Evolutionary conservation across 1,140 invertebrate genomes (phyloP).

Genomic region (Sminthurides bifidus): DNA sequence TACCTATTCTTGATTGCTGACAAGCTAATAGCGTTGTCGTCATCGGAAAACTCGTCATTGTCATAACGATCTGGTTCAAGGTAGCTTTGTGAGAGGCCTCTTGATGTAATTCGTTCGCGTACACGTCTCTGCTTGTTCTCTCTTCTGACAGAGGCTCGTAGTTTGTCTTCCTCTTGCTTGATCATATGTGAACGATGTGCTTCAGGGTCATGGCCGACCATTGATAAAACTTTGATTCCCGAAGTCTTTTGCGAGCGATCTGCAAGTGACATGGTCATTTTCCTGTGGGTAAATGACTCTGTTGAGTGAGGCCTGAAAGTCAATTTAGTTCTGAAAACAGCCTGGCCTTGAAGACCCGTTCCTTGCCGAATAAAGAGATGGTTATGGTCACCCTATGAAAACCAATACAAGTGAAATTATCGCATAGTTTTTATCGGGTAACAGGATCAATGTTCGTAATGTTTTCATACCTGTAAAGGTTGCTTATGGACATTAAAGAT

Average conservation of each 20-base stretch:
- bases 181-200: slow-evolving; percentile 78
- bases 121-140: slow-evolving; percentile 51
- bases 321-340: slow-evolving; percentile 90
- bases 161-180: slow-evolving; percentile 90
- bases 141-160: slow-evolving; percentile 69
- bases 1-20: slow-evolving; percentile 91
- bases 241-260: slow-evolving; percentile 92
- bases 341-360: slow-evolving; percentile 92
- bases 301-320: slow-evolving; percentile 96
- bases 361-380: slow-evolving; percentile 94
- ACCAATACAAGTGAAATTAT: background rate
- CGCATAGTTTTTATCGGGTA: background rate
- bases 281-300: slow-evolving; percentile 94
- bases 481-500: slow-evolving; percentile 97
- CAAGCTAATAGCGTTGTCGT: slow-evolving; percentile 65
- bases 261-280: slow-evolving; percentile 95
- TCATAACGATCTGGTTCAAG: slow-evolving; percentile 47
- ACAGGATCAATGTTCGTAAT: background rate
- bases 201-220: slow-evolving; percentile 87
- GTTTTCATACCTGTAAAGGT: slow-evolving; percentile 53
- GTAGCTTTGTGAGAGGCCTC: slow-evolving; percentile 47
- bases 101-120: slow-evolving; percentile 47
- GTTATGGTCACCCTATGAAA: slow-evolving; percentile 72
- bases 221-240: slow-evolving; percentile 86
- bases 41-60: slow-evolving; percentile 72